phyloP scores from a whole-genome alignment of 92 coral and sea anemone species.

The Porites lobata region DNA sequence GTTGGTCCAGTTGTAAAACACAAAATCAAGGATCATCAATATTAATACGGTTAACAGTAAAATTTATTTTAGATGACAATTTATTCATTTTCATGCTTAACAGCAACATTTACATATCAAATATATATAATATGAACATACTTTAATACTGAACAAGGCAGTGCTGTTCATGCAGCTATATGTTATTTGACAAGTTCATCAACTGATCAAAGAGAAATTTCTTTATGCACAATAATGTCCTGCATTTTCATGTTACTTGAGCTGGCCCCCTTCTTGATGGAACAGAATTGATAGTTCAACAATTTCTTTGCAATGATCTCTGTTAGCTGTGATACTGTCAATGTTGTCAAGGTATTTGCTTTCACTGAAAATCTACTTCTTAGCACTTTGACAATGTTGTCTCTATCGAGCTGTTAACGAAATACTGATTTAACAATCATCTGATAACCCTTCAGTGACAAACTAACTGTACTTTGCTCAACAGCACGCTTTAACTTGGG shows the following conservation, averaged over 20 bases:
- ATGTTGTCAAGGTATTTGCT: conserved; percentile 22
- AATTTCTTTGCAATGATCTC: conserved; percentile 44
- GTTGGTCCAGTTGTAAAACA: too few relatives aligned
- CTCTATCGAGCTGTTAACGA: conserved; percentile 30
- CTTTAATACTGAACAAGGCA: background rate
- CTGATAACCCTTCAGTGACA: conserved; percentile 38
- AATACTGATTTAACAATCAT: conserved; percentile 54
- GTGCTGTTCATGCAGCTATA: background rate
- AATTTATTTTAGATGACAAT: too few relatives aligned
- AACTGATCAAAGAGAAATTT: conserved; percentile 28
- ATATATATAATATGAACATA: too few relatives aligned
- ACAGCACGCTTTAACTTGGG: too few relatives aligned
- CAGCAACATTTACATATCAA: too few relatives aligned
- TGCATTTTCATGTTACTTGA: conserved; percentile 42
- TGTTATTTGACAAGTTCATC: background rate
- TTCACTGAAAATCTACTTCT: conserved; percentile 51
- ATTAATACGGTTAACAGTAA: too few relatives aligned
- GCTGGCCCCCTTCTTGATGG: conserved; percentile 49
- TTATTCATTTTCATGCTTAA: too few relatives aligned
- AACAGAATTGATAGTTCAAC: conserved; percentile 44
- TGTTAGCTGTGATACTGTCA: conserved; percentile 56
- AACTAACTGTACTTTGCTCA: too few relatives aligned
- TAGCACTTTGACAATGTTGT: conserved; percentile 36
- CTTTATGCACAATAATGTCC: conserved; percentile 42
- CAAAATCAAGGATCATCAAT: too few relatives aligned